These are phyloP conservation scores for Phasianus colchicus DNA, from an alignment of 2,113 vertebrate species.

Conservation along the genomic window DNA sequence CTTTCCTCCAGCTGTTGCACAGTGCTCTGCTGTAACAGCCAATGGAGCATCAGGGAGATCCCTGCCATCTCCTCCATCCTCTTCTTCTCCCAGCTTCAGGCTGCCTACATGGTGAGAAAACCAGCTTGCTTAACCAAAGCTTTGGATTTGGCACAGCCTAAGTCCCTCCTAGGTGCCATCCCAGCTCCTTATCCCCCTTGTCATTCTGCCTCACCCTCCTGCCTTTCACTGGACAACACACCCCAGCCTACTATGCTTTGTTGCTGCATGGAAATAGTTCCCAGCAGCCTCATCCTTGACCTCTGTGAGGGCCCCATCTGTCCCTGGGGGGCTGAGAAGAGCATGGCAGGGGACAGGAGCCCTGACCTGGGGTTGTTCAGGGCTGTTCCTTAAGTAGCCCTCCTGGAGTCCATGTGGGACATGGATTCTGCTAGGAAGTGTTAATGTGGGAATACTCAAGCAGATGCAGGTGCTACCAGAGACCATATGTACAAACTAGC, in stretches of 20 bases:
- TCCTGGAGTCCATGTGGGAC: too few species aligned
- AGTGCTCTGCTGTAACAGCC: background rate
- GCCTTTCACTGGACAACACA: background rate
- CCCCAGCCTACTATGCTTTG: background rate
- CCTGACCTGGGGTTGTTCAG: background rate
- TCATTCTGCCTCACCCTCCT: background rate
- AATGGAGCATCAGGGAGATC: background rate
- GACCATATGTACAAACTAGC: too few species aligned
- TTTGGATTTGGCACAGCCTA: background rate
- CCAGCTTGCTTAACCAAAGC: background rate
- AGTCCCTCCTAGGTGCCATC: background rate
- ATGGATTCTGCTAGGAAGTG: background rate
- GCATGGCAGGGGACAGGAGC: background rate
- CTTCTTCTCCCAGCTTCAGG: fast-evolving
- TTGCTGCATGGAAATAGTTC: background rate
- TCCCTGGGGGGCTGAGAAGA: background rate
- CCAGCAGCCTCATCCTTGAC: background rate
- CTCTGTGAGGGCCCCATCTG: background rate
- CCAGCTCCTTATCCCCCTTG: background rate
- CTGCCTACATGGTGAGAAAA: background rate
- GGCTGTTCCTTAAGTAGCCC: background rate
- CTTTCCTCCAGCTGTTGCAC: background rate
- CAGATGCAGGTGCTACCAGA: slow-evolving; percentile 19
- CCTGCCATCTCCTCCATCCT: background rate
- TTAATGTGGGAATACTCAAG: background rate